These are phyloP conservation scores for Casuarius casuarius DNA, from an alignment of 2,113 vertebrate genomes.

Conservation along the genomic window DNA sequence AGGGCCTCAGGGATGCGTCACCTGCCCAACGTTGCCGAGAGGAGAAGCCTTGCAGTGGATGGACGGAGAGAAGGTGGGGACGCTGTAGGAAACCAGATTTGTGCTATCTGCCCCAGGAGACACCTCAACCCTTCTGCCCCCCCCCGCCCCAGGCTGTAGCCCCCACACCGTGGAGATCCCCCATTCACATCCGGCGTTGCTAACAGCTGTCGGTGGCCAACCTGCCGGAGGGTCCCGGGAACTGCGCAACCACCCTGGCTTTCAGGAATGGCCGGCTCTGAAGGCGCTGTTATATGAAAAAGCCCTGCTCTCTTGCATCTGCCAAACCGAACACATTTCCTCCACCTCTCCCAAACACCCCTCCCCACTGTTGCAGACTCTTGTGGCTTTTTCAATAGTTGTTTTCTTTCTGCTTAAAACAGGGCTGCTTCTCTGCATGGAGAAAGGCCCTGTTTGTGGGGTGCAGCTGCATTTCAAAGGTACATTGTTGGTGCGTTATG, in stretches of 20 bases:
- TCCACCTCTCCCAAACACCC: constrained; percentile 41
- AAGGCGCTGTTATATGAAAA: constrained; percentile 64
- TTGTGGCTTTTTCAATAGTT: constrained; percentile 76
- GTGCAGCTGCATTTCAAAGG: constrained; percentile 85
- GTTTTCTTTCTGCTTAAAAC: constrained; percentile 80
- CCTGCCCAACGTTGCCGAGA: rapidly evolving
- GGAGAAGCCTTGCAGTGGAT: background rate
- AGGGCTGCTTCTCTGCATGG: constrained; percentile 78
- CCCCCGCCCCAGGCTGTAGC: rapidly evolving
- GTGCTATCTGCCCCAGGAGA: background rate
- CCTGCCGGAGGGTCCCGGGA: background rate
- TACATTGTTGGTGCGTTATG: constrained; percentile 84
- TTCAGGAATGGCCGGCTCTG: background rate
- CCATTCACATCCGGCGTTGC: background rate
- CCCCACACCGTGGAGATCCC: background rate
- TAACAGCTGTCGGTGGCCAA: constrained; percentile 17
- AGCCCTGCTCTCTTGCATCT: constrained; percentile 46
- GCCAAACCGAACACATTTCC: constrained; percentile 50
- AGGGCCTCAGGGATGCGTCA: no score
- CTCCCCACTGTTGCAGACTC: constrained; percentile 53
- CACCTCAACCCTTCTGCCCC: rapidly evolving
- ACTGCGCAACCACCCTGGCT: background rate
- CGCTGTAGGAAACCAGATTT: background rate
- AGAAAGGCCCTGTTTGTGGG: constrained; percentile 78
- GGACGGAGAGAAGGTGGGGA: background rate